Evolutionary conservation across 2,113 vertebrate species (phyloP), one percentile per base, ranked within the genome.

Genomic region (Tichodroma muraria): DNA sequence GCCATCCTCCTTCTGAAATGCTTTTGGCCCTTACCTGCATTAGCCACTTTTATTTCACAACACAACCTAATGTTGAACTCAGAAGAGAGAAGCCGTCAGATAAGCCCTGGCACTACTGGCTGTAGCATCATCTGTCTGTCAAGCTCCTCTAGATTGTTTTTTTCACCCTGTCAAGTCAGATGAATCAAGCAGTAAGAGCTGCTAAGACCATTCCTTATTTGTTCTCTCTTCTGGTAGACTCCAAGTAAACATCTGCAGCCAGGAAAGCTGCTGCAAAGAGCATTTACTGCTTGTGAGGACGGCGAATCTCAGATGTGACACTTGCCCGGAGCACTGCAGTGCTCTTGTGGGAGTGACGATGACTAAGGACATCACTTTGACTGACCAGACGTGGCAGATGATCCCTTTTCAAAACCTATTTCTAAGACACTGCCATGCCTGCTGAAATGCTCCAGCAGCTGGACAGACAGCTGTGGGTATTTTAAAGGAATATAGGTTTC

Each of bases 241-340:
- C 77, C 19, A 65, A 90, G 54, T 18, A 66, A 90, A 95, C 84
- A 72, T 50, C 5, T 69, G 71, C 53, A 72, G 56, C n/a, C 15
- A 40, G 38, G 77, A 91, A 87, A 93, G 79, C 89, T 56, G 59
- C 93, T 80, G 66, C 65, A 95, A 73, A 88, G 87, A 88, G 69
- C 90, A 65, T 77, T 95, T 80, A 13, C 18, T 75, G 83, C 73
- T 90, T 15, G 25, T 8, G 70, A 56, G 1, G 50, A 60, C 6
- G 6, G 80, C 1, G 2, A 47, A 57, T 64, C 88, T 75, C 2
- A 1, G 91, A 73, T 83, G 84, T 96, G 94, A 96, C 95, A 84
- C 45, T 73, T 40, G 90, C 93, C 84, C 12, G 15, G 40, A 64
- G 90, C 95, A 4, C 20, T 8, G 8, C 33, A 12, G 57, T 9